phyloP scores from a whole-genome alignment of 2,797 vertebrate genomes.

The Potorous gilbertii region DNA sequence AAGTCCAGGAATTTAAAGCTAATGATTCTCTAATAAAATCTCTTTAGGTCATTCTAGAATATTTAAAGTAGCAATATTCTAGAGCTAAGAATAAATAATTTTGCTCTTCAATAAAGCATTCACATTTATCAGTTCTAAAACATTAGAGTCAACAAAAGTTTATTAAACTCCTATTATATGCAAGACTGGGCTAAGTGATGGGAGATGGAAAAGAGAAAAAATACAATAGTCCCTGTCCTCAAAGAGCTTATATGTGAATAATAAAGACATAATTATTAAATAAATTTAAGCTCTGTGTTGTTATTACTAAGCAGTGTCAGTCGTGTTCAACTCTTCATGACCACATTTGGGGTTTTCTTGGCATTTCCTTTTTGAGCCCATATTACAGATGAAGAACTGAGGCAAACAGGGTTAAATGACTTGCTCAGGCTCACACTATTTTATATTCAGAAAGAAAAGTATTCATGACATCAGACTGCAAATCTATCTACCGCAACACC shows the following conservation, averaged over 20 bases:
- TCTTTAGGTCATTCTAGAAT: conserved; percentile 57
- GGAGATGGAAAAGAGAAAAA: conserved; percentile 21
- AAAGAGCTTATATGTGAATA: conserved; percentile 25
- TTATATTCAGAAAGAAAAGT: neutral
- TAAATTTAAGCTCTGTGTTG: conserved; percentile 26
- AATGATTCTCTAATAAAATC: conserved; percentile 66
- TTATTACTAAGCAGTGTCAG: neutral
- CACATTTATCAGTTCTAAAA: conserved; percentile 56
- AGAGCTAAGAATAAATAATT: conserved; percentile 62
- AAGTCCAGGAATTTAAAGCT: conserved; percentile 67
- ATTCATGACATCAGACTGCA: too few relatives aligned
- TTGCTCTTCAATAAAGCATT: conserved; percentile 62
- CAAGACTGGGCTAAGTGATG: conserved; percentile 25
- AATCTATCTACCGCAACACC: neutral
- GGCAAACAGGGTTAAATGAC: neutral
- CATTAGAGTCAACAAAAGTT: conserved; percentile 57
- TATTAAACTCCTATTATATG: conserved; percentile 48
- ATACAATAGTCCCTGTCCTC: conserved; percentile 19
- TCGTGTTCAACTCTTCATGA: neutral
- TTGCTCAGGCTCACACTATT: neutral
- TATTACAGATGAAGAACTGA: neutral
- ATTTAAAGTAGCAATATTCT: conserved; percentile 57
- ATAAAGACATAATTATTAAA: conserved; percentile 30
- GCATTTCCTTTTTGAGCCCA: neutral
- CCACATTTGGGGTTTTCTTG: neutral